Conservation (phyloP, 2,113 vertebrate species). For the Phylloscopus whistleri region DNA sequence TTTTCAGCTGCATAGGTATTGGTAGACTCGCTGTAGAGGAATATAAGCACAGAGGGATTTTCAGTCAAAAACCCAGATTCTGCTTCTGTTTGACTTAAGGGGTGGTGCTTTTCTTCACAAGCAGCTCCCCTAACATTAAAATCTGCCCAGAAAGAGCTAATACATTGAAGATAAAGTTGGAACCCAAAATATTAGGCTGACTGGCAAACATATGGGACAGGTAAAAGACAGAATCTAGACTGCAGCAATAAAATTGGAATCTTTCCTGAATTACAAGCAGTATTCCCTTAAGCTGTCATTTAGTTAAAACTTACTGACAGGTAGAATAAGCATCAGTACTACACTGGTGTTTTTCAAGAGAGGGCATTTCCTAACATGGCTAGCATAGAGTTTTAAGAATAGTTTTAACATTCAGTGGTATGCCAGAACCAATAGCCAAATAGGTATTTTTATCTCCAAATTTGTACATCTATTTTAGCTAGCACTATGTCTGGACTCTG, state of each 20-base stretch:
- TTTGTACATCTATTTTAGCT: background rate
- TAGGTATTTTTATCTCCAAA: background rate
- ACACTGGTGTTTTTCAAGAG: background rate
- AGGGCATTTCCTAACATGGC: background rate
- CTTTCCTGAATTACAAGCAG: background rate
- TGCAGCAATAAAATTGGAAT: background rate
- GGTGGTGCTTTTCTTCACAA: background rate
- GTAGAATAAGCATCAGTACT: background rate
- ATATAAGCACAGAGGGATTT: background rate
- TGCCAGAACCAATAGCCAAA: background rate
- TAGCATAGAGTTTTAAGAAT: background rate
- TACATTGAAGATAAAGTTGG: background rate
- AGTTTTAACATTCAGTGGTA: background rate
- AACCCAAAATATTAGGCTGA: accelerated
- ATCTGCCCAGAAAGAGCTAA: background rate
- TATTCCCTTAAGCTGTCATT: background rate
- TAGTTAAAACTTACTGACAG: background rate
- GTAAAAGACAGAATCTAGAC: background rate
- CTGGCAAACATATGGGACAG: background rate
- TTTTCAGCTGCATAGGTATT: background rate
- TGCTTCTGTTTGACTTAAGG: background rate
- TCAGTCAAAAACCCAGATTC: background rate
- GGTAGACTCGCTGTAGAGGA: background rate
- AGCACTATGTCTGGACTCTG: background rate
- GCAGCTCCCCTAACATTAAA: background rate